A percentile compares a stretch with the other conserved stretches of the same genome.
These are phyloP conservation scores for Scyliorhinus canicula DNA, from an alignment of 2,797 vertebrate genomes.

Conservation along the genomic window DNA sequence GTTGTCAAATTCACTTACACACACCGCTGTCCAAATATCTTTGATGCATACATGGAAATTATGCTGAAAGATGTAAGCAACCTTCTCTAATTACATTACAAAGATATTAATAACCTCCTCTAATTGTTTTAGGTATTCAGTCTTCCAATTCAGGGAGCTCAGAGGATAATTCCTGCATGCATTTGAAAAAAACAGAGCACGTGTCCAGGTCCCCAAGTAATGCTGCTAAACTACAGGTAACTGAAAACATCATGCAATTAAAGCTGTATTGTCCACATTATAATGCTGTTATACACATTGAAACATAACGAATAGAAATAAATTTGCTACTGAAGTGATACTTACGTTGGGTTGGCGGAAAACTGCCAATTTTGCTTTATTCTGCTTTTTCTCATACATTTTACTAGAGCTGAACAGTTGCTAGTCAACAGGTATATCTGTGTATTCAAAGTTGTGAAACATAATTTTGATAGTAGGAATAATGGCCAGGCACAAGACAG, in stretches of 20 bases:
- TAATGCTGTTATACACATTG: not conserved
- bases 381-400: not conserved
- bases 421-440: not conserved
- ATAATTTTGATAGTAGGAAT: not conserved
- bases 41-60: not conserved
- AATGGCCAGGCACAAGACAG: not conserved
- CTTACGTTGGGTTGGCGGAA: not conserved
- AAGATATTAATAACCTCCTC: not conserved
- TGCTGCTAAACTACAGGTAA: constrained; percentile 47
- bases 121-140: constrained; percentile 35
- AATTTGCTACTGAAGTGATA: not conserved
- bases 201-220: constrained; percentile 35
- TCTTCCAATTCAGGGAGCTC: constrained; percentile 41
- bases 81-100: not conserved
- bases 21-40: not conserved
- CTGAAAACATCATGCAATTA: not conserved
- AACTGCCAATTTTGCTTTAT: not conserved
- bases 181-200: not conserved
- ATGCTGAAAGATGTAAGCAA: not conserved
- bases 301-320: not conserved
- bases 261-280: not conserved
- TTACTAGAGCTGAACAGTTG: not conserved
- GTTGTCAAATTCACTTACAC: not conserved
- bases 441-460: not conserved
- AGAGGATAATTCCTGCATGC: constrained; percentile 34